Base-by-base conservation (phyloP, 2,797 vertebrate genomes). In the Notamacropus eugenii region DNA sequence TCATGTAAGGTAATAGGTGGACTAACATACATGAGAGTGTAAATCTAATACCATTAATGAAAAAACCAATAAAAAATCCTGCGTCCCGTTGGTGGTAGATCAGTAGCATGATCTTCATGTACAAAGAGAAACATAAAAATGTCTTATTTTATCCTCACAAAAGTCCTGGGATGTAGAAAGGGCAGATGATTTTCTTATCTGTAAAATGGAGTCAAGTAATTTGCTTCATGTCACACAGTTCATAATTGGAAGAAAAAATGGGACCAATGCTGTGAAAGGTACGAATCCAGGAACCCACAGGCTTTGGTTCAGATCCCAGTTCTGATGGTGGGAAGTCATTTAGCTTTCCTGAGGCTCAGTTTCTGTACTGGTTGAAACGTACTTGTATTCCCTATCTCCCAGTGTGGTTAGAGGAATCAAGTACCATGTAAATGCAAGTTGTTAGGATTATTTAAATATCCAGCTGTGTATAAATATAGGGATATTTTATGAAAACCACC, bases 151-250 rank as follows among this genome's bases (percentile, higher is more conserved):
- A 95, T 55, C 74, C n/a, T 90, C 90, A 91, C 54, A 90, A 93
- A 93, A 92, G 40, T 87, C 28, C 93, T 59, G 29, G 56, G 55
- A 87, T 19, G 92, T 12, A 54, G 16, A 34, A 22, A 50, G 59
- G 55, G 59, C 40, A 95, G 59, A 55, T 11, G n/a, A 27, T 93
- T 94, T 94, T 94, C 90, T 93, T 52, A 62, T 27, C 14, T 90
- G 52, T 57, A 67, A 34, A 92, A 55, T 40, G 46, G 31, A 90
- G 19, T 16, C 56, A 59, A 95, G 54, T 62, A 34, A 67, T 29
- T 87, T 92, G 91, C 29, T 90, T 40, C 46, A 93, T 54, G 54
- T 57, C 54, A 95, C 3, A 90, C 1, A 55, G 91, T 19, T 31
- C 3, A 58, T 34, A 87, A 90, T 50, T 90, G n/a, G 27, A 90